phyloP scores from a whole-genome alignment of 1,140 invertebrate genomes.

The Drosophila lacteicornis region DNA sequence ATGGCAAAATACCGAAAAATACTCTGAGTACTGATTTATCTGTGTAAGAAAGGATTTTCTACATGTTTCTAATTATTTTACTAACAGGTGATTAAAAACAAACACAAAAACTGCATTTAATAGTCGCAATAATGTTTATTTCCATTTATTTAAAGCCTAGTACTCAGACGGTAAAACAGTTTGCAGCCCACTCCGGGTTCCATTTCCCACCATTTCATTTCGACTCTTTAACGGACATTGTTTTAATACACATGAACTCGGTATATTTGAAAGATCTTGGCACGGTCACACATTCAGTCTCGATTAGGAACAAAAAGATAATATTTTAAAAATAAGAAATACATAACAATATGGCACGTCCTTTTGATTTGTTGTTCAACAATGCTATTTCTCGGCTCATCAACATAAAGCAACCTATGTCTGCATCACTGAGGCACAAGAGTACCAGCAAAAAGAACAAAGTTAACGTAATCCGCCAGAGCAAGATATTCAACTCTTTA shows the following conservation, averaged over 20 bases:
- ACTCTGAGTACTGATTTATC: too few relatives aligned
- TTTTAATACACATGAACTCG: too few relatives aligned
- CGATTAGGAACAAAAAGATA: conserved; percentile 1
- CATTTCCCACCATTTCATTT: too few relatives aligned
- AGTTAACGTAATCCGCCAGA: conserved; percentile 48
- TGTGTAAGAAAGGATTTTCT: too few relatives aligned
- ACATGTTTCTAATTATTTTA: too few relatives aligned
- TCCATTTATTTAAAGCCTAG: too few relatives aligned
- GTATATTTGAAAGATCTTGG: neutral
- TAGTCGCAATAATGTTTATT: too few relatives aligned
- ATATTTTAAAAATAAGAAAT: neutral
- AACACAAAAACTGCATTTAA: neutral
- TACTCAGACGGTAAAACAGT: too few relatives aligned
- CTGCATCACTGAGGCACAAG: conserved; percentile 4
- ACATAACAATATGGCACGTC: conserved; percentile 1
- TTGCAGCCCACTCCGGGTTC: too few relatives aligned
- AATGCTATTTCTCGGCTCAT: neutral
- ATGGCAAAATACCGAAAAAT: too few relatives aligned
- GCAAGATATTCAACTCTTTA: conserved; percentile 69
- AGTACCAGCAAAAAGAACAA: conserved; percentile 16
- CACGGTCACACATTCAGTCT: conserved; percentile 1
- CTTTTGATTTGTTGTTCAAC: neutral
- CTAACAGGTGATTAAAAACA: neutral
- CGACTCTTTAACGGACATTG: too few relatives aligned
- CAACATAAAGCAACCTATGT: neutral